Conservation (phyloP, 2,797 vertebrate species). For the Ciconia nigra region DNA sequence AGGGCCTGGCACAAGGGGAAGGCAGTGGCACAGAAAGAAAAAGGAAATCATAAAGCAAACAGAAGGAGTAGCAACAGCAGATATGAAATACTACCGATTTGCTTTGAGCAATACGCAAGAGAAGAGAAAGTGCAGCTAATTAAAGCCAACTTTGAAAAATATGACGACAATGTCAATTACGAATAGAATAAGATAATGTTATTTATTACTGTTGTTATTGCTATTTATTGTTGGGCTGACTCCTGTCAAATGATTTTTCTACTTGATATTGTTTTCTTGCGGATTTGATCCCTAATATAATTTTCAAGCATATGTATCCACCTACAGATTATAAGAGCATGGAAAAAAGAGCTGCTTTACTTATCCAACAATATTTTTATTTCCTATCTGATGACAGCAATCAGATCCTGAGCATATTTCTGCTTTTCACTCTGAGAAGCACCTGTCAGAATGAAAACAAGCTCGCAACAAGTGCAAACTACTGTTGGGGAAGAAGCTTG, state of each 20-base stretch:
- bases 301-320: background rate
- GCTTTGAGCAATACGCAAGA: background rate
- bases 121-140: background rate
- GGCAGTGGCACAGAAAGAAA: background rate
- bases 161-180: background rate
- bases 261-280: background rate
- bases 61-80: background rate
- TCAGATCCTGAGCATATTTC: background rate
- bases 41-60: background rate
- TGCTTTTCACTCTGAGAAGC: background rate
- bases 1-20: background rate
- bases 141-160: background rate
- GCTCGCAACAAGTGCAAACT: background rate
- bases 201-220: background rate
- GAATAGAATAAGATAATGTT: background rate
- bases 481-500: background rate
- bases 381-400: background rate
- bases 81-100: background rate
- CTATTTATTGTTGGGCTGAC: background rate
- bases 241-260: background rate
- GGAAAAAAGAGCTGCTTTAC: background rate
- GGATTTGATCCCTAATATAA: background rate
- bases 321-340: background rate
- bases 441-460: background rate
- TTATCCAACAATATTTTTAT: background rate